phyloP scores from a whole-genome alignment of 2,888 invertebrate species.

The Rhopalosiphum nymphaeae region DNA sequence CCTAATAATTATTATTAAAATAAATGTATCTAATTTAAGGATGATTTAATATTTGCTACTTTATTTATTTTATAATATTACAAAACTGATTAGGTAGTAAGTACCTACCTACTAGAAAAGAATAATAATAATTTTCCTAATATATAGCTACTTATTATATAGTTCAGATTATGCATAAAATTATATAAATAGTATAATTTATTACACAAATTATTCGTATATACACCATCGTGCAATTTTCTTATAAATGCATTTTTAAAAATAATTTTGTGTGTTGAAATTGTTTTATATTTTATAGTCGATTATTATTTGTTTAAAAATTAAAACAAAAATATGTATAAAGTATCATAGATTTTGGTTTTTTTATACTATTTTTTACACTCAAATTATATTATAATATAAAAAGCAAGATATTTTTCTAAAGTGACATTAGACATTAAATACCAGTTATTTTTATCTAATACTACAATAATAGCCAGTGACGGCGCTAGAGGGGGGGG shows the following conservation, averaged over 20 bases:
- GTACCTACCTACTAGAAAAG: not conserved
- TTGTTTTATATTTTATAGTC: not conserved
- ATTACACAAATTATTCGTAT: not conserved
- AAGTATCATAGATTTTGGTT: too few relatives aligned
- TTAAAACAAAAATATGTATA: too few relatives aligned
- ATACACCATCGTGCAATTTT: not conserved
- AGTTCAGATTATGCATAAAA: not conserved
- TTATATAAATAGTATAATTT: not conserved
- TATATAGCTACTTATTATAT: not conserved
- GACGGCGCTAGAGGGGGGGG: too few relatives aligned
- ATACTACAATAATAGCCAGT: not conserved
- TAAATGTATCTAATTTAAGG: not conserved
- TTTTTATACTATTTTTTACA: not conserved
- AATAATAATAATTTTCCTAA: not conserved
- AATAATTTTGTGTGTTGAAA: not conserved
- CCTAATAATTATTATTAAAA: not conserved
- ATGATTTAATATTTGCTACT: not conserved
- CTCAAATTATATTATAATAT: not conserved
- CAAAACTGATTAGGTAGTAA: not conserved
- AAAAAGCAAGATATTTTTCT: not conserved
- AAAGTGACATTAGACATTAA: not conserved
- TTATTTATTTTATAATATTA: not conserved
- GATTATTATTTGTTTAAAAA: not conserved
- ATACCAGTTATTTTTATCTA: not conserved
- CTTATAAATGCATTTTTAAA: not conserved